Conservation (phyloP, 2,797 vertebrate species). For the Epinephelus malabaricus region DNA sequence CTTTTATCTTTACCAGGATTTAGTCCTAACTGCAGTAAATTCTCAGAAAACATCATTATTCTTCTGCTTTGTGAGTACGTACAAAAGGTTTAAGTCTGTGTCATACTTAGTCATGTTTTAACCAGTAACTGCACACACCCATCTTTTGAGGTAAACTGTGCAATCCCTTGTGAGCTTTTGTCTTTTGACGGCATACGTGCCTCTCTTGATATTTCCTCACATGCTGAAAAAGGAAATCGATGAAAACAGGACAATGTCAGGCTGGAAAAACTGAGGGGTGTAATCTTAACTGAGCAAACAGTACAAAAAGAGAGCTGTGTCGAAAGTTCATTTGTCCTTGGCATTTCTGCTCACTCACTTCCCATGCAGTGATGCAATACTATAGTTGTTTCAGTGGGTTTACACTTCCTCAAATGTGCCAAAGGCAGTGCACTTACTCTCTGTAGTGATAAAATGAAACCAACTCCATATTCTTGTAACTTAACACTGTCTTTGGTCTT, state of each 20-base stretch:
- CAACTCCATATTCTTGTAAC: neutral
- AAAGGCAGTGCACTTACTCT: neutral
- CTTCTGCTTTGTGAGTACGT: too few relatives aligned
- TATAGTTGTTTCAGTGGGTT: conserved; percentile 22
- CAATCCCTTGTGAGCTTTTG: neutral
- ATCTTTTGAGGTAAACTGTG: neutral
- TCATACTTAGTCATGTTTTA: neutral
- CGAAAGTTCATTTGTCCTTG: conserved; percentile 42
- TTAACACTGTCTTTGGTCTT: neutral
- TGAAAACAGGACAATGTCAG: neutral
- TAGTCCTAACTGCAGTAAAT: too few relatives aligned
- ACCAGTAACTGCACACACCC: neutral
- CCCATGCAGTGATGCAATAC: neutral
- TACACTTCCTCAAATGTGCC: conserved; percentile 23
- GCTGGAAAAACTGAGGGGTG: neutral
- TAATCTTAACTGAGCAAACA: conserved; percentile 41
- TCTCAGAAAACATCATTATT: too few relatives aligned
- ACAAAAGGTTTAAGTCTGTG: neutral
- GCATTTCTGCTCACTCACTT: conserved; percentile 16
- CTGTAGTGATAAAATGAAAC: neutral
- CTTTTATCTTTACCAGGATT: too few relatives aligned
- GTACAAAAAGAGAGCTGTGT: conserved; percentile 15
- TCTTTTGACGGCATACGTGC: neutral
- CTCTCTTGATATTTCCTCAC: neutral
- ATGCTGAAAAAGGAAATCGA: neutral